Percentiles rank a stretch among this genome's conserved stretches.
phyloP scores from a whole-genome alignment of 2,888 invertebrate species.

The Idaea straminata region DNA sequence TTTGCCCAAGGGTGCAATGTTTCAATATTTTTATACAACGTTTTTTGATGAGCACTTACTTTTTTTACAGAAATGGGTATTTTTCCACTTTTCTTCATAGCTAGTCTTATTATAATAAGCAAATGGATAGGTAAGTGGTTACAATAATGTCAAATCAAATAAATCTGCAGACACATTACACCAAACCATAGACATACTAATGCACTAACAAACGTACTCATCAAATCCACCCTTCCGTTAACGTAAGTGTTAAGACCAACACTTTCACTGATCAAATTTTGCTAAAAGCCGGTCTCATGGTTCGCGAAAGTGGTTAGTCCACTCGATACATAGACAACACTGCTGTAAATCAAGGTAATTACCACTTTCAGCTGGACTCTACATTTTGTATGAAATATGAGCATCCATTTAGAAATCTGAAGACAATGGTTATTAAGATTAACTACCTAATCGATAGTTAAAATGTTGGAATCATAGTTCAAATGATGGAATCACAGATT shows the following conservation, averaged over 20 bases:
- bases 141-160: background rate
- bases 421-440: background rate
- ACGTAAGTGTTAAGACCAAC: constrained; percentile 43
- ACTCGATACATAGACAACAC: constrained; percentile 51
- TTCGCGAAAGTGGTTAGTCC: constrained; percentile 75
- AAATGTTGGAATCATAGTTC: too few relatives aligned
- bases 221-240: constrained; percentile 52
- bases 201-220: constrained; percentile 28
- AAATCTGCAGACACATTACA: background rate
- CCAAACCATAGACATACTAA: background rate
- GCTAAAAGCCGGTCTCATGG: constrained; percentile 74
- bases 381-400: background rate
- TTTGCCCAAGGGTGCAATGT: too few relatives aligned
- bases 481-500: too few relatives aligned
- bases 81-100: too few relatives aligned
- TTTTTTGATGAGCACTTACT: too few relatives aligned
- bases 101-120: too few relatives aligned
- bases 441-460: too few relatives aligned
- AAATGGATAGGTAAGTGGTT: too few relatives aligned
- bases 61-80: too few relatives aligned
- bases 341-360: constrained; percentile 3
- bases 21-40: too few relatives aligned
- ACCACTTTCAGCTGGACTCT: constrained; percentile 1
- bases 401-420: background rate
- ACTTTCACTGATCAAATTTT: constrained; percentile 80